These are phyloP conservation scores for Drosophila phalerata DNA, from an alignment of 2,888 invertebrate genomes.

Conservation along the genomic window DNA sequence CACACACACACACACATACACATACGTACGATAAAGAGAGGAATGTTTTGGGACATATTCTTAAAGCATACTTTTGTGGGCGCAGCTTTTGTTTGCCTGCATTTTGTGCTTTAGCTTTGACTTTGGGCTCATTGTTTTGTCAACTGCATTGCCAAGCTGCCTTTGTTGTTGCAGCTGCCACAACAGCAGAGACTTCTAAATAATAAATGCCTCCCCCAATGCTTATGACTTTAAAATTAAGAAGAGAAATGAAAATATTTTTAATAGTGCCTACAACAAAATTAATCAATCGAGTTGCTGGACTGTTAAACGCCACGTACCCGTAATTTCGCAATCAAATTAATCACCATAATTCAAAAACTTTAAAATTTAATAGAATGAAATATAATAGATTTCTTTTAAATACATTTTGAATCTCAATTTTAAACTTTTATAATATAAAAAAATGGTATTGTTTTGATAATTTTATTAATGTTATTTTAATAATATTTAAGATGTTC, in stretches of 20 bases:
- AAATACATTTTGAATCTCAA: too few species aligned
- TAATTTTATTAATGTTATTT: too few species aligned
- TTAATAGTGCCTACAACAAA: slow-evolving; percentile 67
- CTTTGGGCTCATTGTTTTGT: slow-evolving; percentile 65
- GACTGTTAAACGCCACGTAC: not conserved
- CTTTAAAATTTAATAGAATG: not conserved
- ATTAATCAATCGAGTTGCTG: slow-evolving; percentile 49
- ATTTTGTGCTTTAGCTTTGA: slow-evolving; percentile 40
- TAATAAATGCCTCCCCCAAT: slow-evolving; percentile 64
- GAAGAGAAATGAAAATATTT: slow-evolving; percentile 36
- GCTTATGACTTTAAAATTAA: slow-evolving; percentile 38
- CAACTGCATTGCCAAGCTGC: slow-evolving; percentile 68
- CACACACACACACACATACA: slow-evolving; percentile 1
- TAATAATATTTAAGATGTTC: too few species aligned
- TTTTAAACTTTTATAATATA: too few species aligned
- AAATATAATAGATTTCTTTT: too few species aligned
- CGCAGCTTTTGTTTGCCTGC: slow-evolving; percentile 61
- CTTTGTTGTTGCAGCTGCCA: slow-evolving; percentile 59
- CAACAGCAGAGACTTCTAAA: slow-evolving; percentile 50
- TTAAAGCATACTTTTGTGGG: slow-evolving; percentile 73
- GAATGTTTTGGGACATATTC: slow-evolving; percentile 50
- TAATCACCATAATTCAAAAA: too few species aligned
- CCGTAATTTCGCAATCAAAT: too few species aligned
- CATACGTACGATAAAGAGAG: not conserved
- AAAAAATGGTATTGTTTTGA: too few species aligned